Base-by-base conservation (phyloP, 2,888 invertebrate genomes). In the Coecobrya sp. region DNA sequence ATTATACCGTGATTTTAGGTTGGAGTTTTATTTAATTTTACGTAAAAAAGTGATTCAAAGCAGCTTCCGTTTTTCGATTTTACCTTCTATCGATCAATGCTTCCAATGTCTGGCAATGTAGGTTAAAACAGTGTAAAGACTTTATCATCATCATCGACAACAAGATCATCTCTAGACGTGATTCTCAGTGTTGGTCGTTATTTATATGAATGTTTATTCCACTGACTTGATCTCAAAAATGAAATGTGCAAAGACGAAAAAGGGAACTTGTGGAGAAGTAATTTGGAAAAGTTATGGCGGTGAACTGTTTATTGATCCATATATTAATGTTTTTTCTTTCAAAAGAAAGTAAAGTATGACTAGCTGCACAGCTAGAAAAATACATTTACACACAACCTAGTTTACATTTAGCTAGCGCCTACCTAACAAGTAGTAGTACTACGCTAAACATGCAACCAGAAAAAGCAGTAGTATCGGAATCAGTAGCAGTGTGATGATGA, bases 281-380 rank as follows among this genome's bases (percentile, higher is more conserved):
- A 68, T 49, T 42, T 73, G 8, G 42, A 62, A 65, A 62, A 65
- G 70, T 59, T 82, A 11, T 19, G 25, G 42, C n/a, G 42, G 42
- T 73, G 84, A 84, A 45, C 73, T 84, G 73, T 73, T 90, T 84
- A 90, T 90, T 90, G 89, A 85, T 90, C 85, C 36, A 84, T 73
- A 65, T 62, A 73, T 7, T 22, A 79, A 22, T 49, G 36, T 59
- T 52, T 45, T 65, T 84, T 70, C 10, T 30, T 49, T 36, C 5
- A 59, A 79, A 52, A 79, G 52, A 52, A 79, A 79, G 52, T 25
- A 81, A 81, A 88, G 49, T 79, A 73, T 27, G 76, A 87, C n/a
- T 70, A 19, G 68, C 27, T 45, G 16, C 81, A n/a, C 36, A 86
- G 45, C 73, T 70, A 73, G 65, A 65, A 73, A 76, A 22, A 52